Evolutionary conservation across 2,113 vertebrate genomes (phyloP).

Genomic region (Oncorhynchus kisutch): DNA sequence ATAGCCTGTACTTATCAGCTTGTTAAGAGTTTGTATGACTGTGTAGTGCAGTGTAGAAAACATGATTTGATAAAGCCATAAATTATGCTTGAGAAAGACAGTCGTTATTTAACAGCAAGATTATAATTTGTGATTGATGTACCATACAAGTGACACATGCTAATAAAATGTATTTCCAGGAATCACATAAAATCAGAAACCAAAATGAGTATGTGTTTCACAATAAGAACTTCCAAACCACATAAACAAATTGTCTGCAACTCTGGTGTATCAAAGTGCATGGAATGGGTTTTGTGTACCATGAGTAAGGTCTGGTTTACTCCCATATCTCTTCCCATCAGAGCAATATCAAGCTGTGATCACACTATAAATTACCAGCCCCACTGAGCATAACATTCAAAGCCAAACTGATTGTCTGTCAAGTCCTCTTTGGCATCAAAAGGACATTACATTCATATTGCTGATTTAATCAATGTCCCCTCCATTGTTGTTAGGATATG

Average conservation of each 20-base stretch:
- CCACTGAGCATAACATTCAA: constrained; percentile 23
- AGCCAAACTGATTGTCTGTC: constrained; percentile 20
- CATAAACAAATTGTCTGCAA: neutral
- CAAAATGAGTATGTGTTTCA: neutral
- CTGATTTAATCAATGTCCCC: constrained; percentile 61
- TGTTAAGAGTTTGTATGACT: constrained; percentile 9
- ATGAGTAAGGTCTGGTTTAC: constrained; percentile 23
- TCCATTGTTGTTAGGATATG: constrained; percentile 43
- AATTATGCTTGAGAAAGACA: no score
- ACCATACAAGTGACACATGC: neutral
- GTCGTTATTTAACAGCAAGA: neutral
- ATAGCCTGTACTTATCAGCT: constrained; percentile 8
- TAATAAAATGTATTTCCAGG: neutral
- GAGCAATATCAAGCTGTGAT: constrained; percentile 19
- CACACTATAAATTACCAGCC: constrained; percentile 29
- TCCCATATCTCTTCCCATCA: constrained; percentile 2
- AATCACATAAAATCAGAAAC: no score
- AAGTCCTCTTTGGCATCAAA: constrained; percentile 27
- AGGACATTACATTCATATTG: constrained; percentile 57
- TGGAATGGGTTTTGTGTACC: neutral
- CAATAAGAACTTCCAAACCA: constrained; percentile 2
- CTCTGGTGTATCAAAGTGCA: neutral
- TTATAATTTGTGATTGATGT: neutral
- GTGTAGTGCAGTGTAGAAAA: neutral
- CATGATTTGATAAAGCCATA: neutral